Evolutionary conservation across 2,797 vertebrate genomes (phyloP), one percentile per base, ranked within the genome.

Genomic region (Anisognathus igniventris): DNA sequence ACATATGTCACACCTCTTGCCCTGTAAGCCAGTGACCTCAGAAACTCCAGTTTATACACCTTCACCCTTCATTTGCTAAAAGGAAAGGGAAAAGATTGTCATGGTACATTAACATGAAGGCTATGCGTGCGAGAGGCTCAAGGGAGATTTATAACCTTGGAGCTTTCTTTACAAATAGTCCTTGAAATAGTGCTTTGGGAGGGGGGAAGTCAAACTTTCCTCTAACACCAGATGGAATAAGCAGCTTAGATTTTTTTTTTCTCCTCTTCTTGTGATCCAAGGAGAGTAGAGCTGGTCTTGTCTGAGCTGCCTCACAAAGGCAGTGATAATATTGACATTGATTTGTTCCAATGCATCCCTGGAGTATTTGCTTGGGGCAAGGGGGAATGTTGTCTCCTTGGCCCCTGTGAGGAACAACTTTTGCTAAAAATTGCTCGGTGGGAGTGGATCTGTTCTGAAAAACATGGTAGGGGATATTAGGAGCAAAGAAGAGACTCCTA

Each of bases 71-170:
- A 3, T 83, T 94, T 89, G 57, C 61, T 85, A 53, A 91, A 91
- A 94, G 83, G 33, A 74, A 95, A 96, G 27, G 81, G 53, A 88
- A 93, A 94, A 91, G 60, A 48, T 70, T 82, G 60, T 83, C 81
- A 86, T 57, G 79, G 76, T 65, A 75, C 64, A 82, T 93, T 90
- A 95, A 86, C 33, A 57, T 42, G 67, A 95, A 86, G 71, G 60
- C 54, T 65, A 8, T 68, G 40, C 0, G 0, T 70, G 57, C 2
- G 15, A 92, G 50, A 53, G 37, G 57, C 67, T 94, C 71, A 18
- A 33, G 57, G 50, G 61, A 86, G 79, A 88, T 86, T 91, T 94
- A 90, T 79, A 79, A 84, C 68, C 39, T 65, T n/a, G 28, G 48
- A 86, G 62, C 15, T 93, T 93, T 95, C 92, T 93, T 92, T 83